Base-by-base conservation (phyloP, 2,888 invertebrate species). In the Amphipyra tragopoginis region DNA sequence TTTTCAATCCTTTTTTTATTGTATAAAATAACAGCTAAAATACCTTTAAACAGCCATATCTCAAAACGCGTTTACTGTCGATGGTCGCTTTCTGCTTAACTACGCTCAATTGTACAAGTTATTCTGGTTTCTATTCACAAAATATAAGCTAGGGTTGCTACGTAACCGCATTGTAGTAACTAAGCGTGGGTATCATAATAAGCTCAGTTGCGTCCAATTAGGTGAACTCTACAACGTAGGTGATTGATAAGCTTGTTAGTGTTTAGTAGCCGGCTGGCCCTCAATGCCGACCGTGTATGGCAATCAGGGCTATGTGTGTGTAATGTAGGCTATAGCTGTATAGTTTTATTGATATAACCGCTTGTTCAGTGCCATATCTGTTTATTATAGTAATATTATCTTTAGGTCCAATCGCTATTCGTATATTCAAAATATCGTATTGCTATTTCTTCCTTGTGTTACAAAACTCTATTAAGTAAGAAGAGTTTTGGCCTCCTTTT, bases 171-270 rank as follows among this genome's bases (percentile, higher is more conserved):
- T 13, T 26, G 9, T 42, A 14, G 13, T 49, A 49, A 40, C n/a
- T n/a, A n/a, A n/a, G n/a, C n/a, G n/a, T n/a, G n/a, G n/a, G 56
- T 56, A 44, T 43, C 48, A n/a, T 57, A 62, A 34, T 57, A 56
- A 38, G 47, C 49, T 51, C 38, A 40, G 51, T 45, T 10, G 59
- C 21, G 58, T 58, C 50, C 68, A 62, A 76, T 76, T 74, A 64
- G 55, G 44, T 15, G 34, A 44, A 45, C 48, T 33, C 14, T 53
- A 54, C 42, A 34, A 15, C 40, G 29, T 53, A 44, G 5, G 61
- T 72, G 52, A 76, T 76, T 65, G 68, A 72, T 65, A 65, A 52
- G 64, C 77, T 60, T 60, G 65, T 77, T 72, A 72, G 52, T 50
- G 54, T 15, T 56, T 65, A 72, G 56, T 44, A 55, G 54, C 58